Evolutionary conservation across 2,888 invertebrate genomes (phyloP), one percentile per base, ranked within the genome.

Genomic region (Polia nebulosa): DNA sequence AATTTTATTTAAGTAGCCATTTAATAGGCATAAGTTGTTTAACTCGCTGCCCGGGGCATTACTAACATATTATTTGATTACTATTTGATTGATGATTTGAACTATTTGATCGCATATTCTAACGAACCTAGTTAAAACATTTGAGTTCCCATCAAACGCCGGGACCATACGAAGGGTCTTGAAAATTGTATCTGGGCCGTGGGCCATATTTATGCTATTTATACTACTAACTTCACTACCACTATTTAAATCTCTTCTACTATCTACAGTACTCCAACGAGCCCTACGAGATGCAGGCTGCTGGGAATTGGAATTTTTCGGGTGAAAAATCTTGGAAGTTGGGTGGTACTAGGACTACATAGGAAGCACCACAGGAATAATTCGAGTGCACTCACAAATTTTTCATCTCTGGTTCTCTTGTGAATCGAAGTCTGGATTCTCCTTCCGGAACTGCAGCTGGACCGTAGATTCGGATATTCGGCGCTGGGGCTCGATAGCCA

Each of bases 351-450:
- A 34, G 32, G 9, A 34, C 32, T 39, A 25, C 17, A 55, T n/a
- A 39, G 36, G 55, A 39, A 25, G 55, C 55, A 36, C 22, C 55
- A 55, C 55, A 39, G 17, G 36, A 55, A 55, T 25, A 25, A 39
- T 55, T 55, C 25, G 25, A 55, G 36, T 39, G 55, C 36, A 55
- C 36, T 55, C 6, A 55, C 34, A 53, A 25, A 3, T 3, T 9
- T 39, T 27, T 56, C n/a, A 39, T 56, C n/a, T 56, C 25, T 56
- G 25, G 39, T 39, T 56, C 25, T 39, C 32, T 34, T 34, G 32
- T 34, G 32, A 34, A 34, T 34, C 32, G 32, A 34, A 9, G 32
- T 34, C 32, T 34, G 32, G 32, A 34, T n/a, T n/a, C n/a, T n/a
- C n/a, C n/a, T n/a, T n/a, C n/a, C n/a, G n/a, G n/a, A n/a, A n/a